A percentile compares a stretch with the other conserved stretches of the same genome.
These are phyloP conservation scores for Stenodema calcarata DNA, from an alignment of 2,888 invertebrate genomes.

Conservation along the genomic window DNA sequence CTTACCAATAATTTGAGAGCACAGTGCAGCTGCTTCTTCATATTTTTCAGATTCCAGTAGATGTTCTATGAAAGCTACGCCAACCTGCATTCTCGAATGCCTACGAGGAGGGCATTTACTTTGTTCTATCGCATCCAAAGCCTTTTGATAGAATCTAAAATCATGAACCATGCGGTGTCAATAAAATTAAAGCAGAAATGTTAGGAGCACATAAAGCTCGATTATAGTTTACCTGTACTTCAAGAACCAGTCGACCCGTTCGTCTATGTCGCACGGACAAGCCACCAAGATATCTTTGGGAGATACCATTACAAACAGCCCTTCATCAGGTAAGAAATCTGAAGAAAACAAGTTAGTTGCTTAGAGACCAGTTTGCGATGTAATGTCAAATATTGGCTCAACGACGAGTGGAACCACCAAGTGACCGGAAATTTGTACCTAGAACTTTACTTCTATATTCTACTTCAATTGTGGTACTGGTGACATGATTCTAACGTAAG, in stretches of 20 bases:
- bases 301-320: conserved; percentile 87
- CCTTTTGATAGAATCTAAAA: conserved; percentile 79
- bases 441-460: too few relatives aligned
- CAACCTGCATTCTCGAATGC: conserved; percentile 70
- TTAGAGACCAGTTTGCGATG: too few relatives aligned
- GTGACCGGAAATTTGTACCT: too few relatives aligned
- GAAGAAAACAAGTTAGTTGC: too few relatives aligned
- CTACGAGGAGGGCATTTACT: conserved; percentile 69
- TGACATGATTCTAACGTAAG: too few relatives aligned
- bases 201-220: not conserved
- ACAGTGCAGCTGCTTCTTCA: conserved; percentile 85
- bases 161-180: not conserved
- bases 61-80: conserved; percentile 80
- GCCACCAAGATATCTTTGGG: conserved; percentile 94
- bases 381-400: too few relatives aligned
- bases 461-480: too few relatives aligned
- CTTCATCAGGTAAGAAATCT: conserved; percentile 80
- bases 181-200: not conserved
- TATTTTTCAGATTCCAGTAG: conserved; percentile 74
- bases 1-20: conserved; percentile 80
- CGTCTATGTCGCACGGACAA: conserved; percentile 88
- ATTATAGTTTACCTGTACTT: conserved; percentile 71
- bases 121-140: conserved; percentile 79
- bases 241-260: conserved; percentile 89
- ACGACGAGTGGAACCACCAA: too few relatives aligned